Conservation (phyloP, 2,113 vertebrate genomes). For the Menidia beryllina region DNA sequence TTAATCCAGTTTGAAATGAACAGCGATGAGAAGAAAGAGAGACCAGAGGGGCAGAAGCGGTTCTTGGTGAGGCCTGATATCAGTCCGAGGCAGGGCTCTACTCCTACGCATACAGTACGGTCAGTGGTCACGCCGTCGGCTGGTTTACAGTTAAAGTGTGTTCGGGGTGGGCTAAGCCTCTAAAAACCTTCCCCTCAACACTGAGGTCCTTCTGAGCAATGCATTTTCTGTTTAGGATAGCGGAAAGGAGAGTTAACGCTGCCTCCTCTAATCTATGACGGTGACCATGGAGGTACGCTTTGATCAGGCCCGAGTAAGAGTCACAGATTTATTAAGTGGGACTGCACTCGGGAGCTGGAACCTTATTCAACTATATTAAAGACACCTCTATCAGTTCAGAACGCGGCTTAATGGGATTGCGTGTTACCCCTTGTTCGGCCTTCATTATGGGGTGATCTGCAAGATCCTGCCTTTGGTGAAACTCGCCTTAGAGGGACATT, state of each 20-base stretch:
- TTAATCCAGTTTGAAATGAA: constrained; percentile 15
- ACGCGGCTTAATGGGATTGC: background rate
- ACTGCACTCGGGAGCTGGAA: background rate
- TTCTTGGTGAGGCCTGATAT: background rate
- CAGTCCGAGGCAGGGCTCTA: background rate
- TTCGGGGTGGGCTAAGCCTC: background rate
- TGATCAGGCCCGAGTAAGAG: background rate
- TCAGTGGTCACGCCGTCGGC: background rate
- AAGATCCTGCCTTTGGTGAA: too few relatives aligned
- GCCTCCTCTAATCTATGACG: background rate
- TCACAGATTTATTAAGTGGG: background rate
- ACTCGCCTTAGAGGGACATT: too few relatives aligned
- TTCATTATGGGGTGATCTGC: background rate
- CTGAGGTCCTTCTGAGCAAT: too few relatives aligned
- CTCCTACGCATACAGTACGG: constrained; percentile 1
- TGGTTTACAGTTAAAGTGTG: background rate
- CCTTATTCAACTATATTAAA: background rate
- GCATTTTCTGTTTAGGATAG: background rate
- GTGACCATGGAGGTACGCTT: background rate
- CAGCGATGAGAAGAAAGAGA: background rate
- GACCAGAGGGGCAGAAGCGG: background rate
- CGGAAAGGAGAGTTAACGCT: too few relatives aligned
- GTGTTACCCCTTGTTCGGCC: background rate
- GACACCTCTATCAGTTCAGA: too few relatives aligned
- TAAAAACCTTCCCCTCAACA: too few relatives aligned